Percentiles rank a stretch among this genome's conserved stretches.
phyloP scores from a whole-genome alignment of 2,888 invertebrate species.

The Piscicola geometra region DNA sequence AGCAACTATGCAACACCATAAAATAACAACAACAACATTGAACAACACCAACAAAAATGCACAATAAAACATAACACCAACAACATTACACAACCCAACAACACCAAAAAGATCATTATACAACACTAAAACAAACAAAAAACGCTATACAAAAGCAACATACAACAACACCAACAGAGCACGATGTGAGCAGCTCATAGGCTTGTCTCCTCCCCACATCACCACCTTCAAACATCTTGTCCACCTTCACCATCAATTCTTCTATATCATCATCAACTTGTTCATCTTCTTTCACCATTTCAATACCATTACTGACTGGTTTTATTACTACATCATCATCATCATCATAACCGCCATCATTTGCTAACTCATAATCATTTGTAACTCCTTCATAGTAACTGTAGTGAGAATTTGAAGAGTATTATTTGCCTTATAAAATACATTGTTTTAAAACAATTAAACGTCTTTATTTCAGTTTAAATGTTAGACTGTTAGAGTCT shows the following conservation, averaged over 20 bases:
- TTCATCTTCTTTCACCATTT: neutral
- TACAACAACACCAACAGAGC: too few relatives aligned
- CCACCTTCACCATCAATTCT: constrained; percentile 49
- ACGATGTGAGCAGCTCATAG: constrained; percentile 46
- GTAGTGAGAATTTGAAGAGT: neutral
- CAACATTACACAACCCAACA: too few relatives aligned
- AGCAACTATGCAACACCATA: too few relatives aligned
- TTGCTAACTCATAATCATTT: constrained; percentile 1
- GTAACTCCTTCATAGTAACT: neutral
- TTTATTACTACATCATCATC: too few relatives aligned
- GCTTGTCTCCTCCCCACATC: constrained; percentile 52
- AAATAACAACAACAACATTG: too few relatives aligned
- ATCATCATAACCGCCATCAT: too few relatives aligned
- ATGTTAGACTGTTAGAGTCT: too few relatives aligned
- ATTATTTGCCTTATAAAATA: too few relatives aligned
- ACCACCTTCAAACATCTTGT: constrained; percentile 53
- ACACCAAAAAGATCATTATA: too few relatives aligned
- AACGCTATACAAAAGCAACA: too few relatives aligned
- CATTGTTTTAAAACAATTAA: neutral
- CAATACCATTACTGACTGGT: too few relatives aligned
- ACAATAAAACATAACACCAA: neutral
- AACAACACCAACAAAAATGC: too few relatives aligned
- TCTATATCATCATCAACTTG: neutral
- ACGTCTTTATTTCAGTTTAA: neutral
- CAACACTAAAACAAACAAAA: neutral